A percentile compares a stretch with the other conserved stretches of the same genome.
Evolutionary conservation across 2,888 invertebrate species (phyloP).

Genomic region (Thymelicus lineola): DNA sequence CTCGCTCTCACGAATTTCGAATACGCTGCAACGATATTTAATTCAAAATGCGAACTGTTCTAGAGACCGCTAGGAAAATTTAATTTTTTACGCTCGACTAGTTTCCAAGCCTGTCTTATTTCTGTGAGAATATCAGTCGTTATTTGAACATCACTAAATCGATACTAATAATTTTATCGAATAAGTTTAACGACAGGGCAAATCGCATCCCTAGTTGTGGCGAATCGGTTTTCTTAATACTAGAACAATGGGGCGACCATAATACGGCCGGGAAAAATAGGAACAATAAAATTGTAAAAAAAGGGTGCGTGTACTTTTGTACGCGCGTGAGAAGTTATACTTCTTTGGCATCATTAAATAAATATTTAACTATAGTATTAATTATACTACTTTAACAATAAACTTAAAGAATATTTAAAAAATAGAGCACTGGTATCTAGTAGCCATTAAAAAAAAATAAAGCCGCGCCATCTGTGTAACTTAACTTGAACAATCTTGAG

Average conservation of each 20-base stretch:
- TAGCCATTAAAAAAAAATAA: too few relatives aligned
- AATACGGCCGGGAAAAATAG: not conserved
- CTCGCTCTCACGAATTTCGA: not conserved
- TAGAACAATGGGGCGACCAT: not conserved
- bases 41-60: not conserved
- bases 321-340: too few relatives aligned
- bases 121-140: constrained; percentile 8
- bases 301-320: too few relatives aligned
- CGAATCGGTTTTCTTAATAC: constrained; percentile 8
- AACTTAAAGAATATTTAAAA: too few relatives aligned
- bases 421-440: too few relatives aligned
- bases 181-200: constrained; percentile 1
- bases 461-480: too few relatives aligned
- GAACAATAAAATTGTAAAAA: not conserved
- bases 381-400: too few relatives aligned
- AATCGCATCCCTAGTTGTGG: not conserved
- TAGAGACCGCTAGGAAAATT: not conserved
- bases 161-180: not conserved
- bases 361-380: too few relatives aligned
- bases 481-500: too few relatives aligned
- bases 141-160: constrained; percentile 6
- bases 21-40: not conserved
- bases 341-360: too few relatives aligned
- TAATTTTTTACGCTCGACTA: not conserved
- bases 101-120: not conserved